These are phyloP conservation scores for Acholoe squamosa DNA, from an alignment of 2,888 invertebrate species.

Conservation along the genomic window DNA sequence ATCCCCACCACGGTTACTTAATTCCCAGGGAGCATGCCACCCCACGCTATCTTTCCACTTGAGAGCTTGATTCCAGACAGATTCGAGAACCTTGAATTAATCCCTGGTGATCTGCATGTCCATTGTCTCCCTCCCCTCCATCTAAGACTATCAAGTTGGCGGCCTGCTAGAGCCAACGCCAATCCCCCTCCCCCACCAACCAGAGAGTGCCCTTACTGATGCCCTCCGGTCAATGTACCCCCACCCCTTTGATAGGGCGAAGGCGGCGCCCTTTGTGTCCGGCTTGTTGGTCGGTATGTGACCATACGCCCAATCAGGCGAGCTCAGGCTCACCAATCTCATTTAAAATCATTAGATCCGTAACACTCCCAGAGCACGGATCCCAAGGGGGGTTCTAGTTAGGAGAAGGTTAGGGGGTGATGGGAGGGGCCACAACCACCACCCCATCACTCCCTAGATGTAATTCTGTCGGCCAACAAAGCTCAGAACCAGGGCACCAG, in stretches of 20 bases:
- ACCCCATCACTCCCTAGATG: neutral
- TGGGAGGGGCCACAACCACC: neutral
- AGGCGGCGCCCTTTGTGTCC: neutral
- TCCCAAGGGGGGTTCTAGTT: constrained; percentile 10
- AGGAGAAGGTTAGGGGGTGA: neutral
- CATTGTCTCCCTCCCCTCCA: neutral
- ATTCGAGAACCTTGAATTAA: constrained; percentile 16
- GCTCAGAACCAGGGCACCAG: neutral
- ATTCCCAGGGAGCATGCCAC: neutral
- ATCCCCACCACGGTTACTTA: neutral
- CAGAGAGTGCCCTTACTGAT: neutral
- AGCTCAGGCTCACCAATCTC: neutral
- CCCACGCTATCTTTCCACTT: constrained; percentile 40
- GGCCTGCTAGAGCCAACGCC: neutral
- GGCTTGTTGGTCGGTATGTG: neutral
- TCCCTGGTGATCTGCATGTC: neutral
- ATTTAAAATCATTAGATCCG: constrained; percentile 27
- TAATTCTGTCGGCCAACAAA: neutral
- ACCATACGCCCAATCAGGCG: neutral
- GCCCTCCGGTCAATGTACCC: neutral
- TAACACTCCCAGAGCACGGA: neutral
- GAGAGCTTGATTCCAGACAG: constrained; percentile 3
- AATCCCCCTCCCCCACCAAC: neutral
- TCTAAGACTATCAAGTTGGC: neutral
- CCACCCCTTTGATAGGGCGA: neutral